A percentile compares a stretch with the other conserved stretches of the same genome.
These are phyloP conservation scores for Marcusenius ussheri DNA, from an alignment of 2,113 vertebrate species.

Conservation along the genomic window DNA sequence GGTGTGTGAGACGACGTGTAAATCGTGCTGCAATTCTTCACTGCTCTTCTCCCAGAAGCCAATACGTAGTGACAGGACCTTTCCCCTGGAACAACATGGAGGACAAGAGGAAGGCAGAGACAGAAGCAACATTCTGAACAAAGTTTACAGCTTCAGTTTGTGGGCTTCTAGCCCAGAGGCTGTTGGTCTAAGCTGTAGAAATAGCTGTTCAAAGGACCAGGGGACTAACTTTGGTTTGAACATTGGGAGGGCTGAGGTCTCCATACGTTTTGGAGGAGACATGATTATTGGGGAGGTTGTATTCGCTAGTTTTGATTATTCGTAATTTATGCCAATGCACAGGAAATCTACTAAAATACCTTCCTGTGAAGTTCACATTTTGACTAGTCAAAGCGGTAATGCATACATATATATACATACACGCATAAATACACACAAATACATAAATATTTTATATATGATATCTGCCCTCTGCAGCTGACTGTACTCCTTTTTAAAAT, in stretches of 20 bases:
- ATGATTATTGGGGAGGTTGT: no score
- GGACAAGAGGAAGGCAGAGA: neutral
- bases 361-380: neutral
- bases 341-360: neutral
- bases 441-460: no score
- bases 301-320: no score
- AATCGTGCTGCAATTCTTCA: conserved; percentile 10
- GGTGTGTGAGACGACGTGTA: neutral
- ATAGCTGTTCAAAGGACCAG: neutral
- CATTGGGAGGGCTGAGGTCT: no score
- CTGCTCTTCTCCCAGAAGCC: conserved; percentile 40
- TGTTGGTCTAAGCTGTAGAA: neutral
- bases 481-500: neutral
- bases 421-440: no score
- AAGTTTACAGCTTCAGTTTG: neutral
- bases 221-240: no score
- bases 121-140: neutral
- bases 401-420: neutral
- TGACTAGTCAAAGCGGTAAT: neutral
- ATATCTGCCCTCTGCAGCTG: neutral
- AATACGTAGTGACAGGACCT: conserved; percentile 37
- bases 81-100: conserved; percentile 34
- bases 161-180: neutral
- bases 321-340: no score
- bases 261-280: no score